A percentile compares a stretch with the other conserved stretches of the same genome.
phyloP scores from a whole-genome alignment of 1,140 invertebrate species.

The Ceratosolen fusciceps region DNA sequence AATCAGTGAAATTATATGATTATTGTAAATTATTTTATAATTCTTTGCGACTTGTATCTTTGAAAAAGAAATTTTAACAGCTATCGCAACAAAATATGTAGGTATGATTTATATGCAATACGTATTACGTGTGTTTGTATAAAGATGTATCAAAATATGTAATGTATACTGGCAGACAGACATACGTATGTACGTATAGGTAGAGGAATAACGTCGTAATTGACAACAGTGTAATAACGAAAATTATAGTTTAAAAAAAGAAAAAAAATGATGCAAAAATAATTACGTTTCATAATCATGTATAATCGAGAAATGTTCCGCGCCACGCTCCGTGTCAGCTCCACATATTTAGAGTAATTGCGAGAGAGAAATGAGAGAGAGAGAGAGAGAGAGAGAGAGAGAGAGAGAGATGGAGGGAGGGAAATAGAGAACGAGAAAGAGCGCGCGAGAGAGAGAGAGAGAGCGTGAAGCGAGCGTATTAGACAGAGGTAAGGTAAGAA shows the following conservation, averaged over 20 bases:
- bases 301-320: slow-evolving; percentile 48
- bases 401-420: slow-evolving; percentile 19
- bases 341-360: slow-evolving; percentile 42
- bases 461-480: background rate
- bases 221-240: slow-evolving; percentile 46
- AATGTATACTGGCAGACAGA: no score
- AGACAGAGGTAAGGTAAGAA: slow-evolving; percentile 9
- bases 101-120: slow-evolving; percentile 34
- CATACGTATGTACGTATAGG: background rate
- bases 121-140: background rate
- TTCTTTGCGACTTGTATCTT: slow-evolving; percentile 43
- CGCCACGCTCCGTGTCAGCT: slow-evolving; percentile 49
- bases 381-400: slow-evolving; percentile 23
- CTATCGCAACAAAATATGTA: slow-evolving; percentile 47
- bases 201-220: slow-evolving; percentile 17
- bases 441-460: slow-evolving; percentile 1
- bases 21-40: slow-evolving; percentile 47
- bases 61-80: slow-evolving; percentile 40
- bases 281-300: slow-evolving; percentile 44
- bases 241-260: slow-evolving; percentile 39
- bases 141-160: slow-evolving; percentile 1
- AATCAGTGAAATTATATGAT: slow-evolving; percentile 45
- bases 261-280: slow-evolving; percentile 39
- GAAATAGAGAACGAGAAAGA: slow-evolving; percentile 10
- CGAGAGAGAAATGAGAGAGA: slow-evolving; percentile 11